phyloP scores from a whole-genome alignment of 2,113 vertebrate genomes.

The Noctilio leporinus region DNA sequence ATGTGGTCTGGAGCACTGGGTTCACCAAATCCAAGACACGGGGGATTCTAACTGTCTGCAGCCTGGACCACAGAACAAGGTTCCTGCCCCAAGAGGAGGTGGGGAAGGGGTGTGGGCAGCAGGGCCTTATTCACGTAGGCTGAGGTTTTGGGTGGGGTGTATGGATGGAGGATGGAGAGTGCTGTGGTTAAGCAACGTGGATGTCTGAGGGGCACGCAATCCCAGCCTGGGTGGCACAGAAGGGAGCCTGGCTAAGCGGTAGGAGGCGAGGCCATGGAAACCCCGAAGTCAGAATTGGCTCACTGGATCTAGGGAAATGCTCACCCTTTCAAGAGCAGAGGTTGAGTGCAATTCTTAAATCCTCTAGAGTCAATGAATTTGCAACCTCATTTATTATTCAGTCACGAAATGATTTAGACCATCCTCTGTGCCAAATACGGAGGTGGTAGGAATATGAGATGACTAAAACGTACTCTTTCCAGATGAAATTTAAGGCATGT shows the following conservation, averaged over 20 bases:
- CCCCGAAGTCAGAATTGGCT: not conserved
- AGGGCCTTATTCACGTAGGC: not conserved
- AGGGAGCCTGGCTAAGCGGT: not conserved
- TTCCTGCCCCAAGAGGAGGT: not conserved
- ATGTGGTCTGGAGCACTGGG: not conserved
- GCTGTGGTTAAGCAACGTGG: conserved; percentile 46
- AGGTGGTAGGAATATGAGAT: not conserved
- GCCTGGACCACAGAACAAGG: not conserved
- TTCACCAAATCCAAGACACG: not conserved
- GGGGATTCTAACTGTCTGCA: not conserved
- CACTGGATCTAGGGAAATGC: not conserved
- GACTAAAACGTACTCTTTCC: not conserved
- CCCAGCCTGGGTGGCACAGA: not conserved
- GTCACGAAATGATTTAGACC: not conserved
- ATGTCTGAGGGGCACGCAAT: not conserved
- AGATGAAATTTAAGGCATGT: not conserved
- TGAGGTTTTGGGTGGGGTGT: conserved; percentile 52
- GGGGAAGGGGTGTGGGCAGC: not conserved
- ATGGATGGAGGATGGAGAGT: not conserved
- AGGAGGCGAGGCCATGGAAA: not conserved
- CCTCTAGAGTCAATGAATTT: not conserved
- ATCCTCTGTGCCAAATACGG: not conserved
- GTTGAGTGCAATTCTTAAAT: not conserved
- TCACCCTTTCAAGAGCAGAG: not conserved
- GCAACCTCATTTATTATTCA: not conserved